Evolutionary conservation across 2,113 vertebrate genomes (phyloP).

Genomic region (Ceyx cyanopectus): DNA sequence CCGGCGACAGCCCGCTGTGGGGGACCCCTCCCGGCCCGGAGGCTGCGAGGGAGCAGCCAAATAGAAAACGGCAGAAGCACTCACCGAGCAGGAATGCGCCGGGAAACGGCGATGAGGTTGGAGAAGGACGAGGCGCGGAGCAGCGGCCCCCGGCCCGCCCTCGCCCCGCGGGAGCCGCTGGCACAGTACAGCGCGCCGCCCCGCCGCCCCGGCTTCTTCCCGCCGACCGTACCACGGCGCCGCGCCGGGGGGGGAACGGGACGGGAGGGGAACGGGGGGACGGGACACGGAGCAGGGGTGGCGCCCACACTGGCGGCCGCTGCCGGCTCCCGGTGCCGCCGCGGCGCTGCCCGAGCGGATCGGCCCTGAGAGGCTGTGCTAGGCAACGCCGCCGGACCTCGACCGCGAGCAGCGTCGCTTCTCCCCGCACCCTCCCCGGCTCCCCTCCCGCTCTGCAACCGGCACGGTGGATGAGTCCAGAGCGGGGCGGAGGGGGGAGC

Average conservation of each 20-base stretch:
- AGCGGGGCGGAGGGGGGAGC: not conserved
- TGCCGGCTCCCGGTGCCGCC: not conserved
- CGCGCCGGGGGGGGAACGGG: no score
- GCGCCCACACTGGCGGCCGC: no score
- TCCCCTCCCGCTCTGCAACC: not conserved
- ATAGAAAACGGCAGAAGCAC: not conserved
- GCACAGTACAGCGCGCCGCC: constrained; percentile 52
- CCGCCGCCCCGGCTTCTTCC: constrained; percentile 60
- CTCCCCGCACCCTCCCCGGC: not conserved
- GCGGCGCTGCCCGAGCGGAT: not conserved
- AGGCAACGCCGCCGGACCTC: no score
- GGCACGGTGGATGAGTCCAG: not conserved
- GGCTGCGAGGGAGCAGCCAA: not conserved
- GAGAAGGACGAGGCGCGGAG: not conserved
- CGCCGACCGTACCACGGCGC: constrained; percentile 63
- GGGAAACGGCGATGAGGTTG: not conserved
- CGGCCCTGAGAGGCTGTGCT: not conserved
- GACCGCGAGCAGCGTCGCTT: not conserved
- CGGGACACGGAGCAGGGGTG: no score
- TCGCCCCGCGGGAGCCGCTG: constrained; percentile 42
- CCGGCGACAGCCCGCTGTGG: not conserved
- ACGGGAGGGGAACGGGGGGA: no score
- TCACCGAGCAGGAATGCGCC: constrained; percentile 64
- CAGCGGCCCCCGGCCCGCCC: not conserved
- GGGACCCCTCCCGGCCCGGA: not conserved